Evolutionary conservation across 2,888 invertebrate genomes (phyloP), one percentile per base, ranked within the genome.

Genomic region (Amitus sp.): DNA sequence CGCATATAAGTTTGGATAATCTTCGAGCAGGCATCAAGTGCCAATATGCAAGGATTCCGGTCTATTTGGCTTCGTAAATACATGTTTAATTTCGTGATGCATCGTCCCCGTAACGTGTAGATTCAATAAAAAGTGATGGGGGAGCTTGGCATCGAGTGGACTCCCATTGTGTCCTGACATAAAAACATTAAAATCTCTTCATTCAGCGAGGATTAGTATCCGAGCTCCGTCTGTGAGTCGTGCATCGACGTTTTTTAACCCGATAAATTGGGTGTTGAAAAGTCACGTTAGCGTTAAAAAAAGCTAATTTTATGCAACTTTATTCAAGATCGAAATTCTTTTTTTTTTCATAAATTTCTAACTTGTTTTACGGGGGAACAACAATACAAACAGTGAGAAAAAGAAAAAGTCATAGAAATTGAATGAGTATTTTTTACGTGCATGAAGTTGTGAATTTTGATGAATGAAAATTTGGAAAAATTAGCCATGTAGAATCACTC

Each of bases 161-260:
- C 72, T 71, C 75, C 78, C 74, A 81, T 80, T 79, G 80, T 80
- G 74, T 73, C 72, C 70, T 72, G 71, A 73, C 78, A 79, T 81
- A 76, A 81, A 81, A 81, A 81, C 79, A 80, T 81, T 77, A 79
- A 81, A 81, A 81, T 80, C 80, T 80, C 78, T 75, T 76, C 76
- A 80, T 81, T 81, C 81, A 79, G 65, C 66, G 63, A 67, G 79
- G 81, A 80, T 81, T 81, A 81, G 73, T 70, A 57, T 56, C 56
- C 50, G 33, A 42, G 58, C 60, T 45, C 57, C 39, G 50, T 42
- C 39, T 54, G 37, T 56, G 55, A 47, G 56, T 56, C 47, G 47
- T 9, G 34, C 17, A 50, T 39, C 37, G 47, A 47, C 28, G 30
- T 49, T 39, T 45, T 17, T 52, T 55, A 54, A 55, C 51, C 6